Evolutionary conservation across 2,888 invertebrate genomes (phyloP).

Genomic region (Leptura quadrifasciata): DNA sequence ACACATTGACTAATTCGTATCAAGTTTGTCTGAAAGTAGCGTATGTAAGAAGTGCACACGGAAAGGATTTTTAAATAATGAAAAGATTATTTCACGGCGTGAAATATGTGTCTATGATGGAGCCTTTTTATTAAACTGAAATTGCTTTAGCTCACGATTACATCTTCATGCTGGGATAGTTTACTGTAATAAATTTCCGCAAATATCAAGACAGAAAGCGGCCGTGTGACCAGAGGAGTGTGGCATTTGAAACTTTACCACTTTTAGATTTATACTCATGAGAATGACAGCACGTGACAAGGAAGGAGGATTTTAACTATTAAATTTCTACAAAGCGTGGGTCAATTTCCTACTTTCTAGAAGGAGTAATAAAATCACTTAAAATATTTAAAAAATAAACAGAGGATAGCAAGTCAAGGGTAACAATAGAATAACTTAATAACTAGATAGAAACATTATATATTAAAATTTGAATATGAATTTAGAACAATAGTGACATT

Average conservation of each 20-base stretch:
- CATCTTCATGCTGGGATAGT: constrained; percentile 20
- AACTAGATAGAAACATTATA: no score
- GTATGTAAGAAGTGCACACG: no score
- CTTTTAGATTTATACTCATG: constrained; percentile 62
- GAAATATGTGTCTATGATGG: not conserved
- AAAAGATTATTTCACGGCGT: not conserved
- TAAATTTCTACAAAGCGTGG: constrained; percentile 52
- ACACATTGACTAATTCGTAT: no score
- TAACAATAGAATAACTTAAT: no score
- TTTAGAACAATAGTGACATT: no score
- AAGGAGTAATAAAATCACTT: constrained; percentile 18
- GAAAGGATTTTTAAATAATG: not conserved
- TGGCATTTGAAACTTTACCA: constrained; percentile 61
- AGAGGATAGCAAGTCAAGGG: no score
- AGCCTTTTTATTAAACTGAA: not conserved
- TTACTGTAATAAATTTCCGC: constrained; percentile 21
- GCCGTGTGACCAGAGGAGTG: constrained; percentile 61
- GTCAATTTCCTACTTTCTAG: constrained; percentile 11
- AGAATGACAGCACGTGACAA: constrained; percentile 61
- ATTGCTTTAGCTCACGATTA: constrained; percentile 7
- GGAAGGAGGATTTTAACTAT: constrained; percentile 59
- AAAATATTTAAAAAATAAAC: no score
- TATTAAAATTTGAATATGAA: no score
- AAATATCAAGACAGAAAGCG: constrained; percentile 41
- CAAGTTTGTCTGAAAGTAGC: no score